These are phyloP conservation scores for Tholera decimalis DNA, from an alignment of 2,888 invertebrate species.

Conservation along the genomic window DNA sequence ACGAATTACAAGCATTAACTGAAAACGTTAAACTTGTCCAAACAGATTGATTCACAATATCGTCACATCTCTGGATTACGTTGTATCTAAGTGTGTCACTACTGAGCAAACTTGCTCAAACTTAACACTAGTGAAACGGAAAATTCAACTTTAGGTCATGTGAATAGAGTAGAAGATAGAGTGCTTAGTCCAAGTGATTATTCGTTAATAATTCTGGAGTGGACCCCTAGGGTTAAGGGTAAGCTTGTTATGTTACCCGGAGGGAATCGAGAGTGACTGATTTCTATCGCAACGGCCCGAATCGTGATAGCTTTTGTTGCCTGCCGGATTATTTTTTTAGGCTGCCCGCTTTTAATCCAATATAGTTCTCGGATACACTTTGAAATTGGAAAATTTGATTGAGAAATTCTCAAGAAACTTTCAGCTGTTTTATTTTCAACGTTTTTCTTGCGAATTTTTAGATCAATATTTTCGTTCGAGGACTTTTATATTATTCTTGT, in stretches of 20 bases:
- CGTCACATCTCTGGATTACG: slow-evolving; percentile 62
- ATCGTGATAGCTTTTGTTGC: slow-evolving; percentile 69
- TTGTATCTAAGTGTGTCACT: slow-evolving; percentile 68
- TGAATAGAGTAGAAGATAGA: slow-evolving; percentile 49
- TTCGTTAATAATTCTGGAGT: slow-evolving; percentile 76
- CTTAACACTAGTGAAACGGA: slow-evolving; percentile 8
- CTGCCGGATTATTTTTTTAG: slow-evolving; percentile 62
- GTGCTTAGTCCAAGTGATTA: slow-evolving; percentile 47
- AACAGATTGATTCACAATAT: slow-evolving; percentile 64
- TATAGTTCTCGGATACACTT: slow-evolving; percentile 45
- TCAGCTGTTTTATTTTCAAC: neutral
- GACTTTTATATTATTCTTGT: neutral
- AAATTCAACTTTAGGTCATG: slow-evolving; percentile 41
- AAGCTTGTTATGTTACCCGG: slow-evolving; percentile 74
- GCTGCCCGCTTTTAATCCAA: slow-evolving; percentile 51
- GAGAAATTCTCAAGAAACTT: neutral
- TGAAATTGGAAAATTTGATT: slow-evolving; percentile 30
- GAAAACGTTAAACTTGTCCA: slow-evolving; percentile 40
- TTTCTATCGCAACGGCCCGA: slow-evolving; percentile 70
- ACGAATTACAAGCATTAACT: slow-evolving; percentile 34
- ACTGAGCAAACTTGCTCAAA: slow-evolving; percentile 67
- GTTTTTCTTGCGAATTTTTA: neutral
- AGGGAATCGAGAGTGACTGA: slow-evolving; percentile 74
- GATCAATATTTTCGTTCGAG: neutral
- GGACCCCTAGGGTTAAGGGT: slow-evolving; percentile 68